A percentile compares a stretch with the other conserved stretches of the same genome.
Evolutionary conservation across 2,113 vertebrate species (phyloP).

Genomic region (Pungitius pungitius): DNA sequence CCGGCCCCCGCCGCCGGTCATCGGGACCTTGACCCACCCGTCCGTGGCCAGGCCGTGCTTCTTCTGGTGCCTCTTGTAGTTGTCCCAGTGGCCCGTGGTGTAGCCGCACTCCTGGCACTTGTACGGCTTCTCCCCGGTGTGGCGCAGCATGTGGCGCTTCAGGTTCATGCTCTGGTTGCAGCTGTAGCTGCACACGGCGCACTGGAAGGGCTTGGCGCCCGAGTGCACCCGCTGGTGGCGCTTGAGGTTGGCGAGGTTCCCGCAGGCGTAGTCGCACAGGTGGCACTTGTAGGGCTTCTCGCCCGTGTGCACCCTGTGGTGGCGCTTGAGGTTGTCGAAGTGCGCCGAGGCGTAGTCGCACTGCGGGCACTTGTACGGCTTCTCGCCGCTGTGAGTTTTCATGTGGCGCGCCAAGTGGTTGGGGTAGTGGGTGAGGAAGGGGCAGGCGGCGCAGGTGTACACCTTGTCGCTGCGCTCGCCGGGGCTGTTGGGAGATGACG

Average conservation of each 20-base stretch:
- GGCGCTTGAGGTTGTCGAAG: slow-evolving; percentile 97
- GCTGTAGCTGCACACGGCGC: slow-evolving; percentile 93
- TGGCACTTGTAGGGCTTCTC: slow-evolving; percentile 94
- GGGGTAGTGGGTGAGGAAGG: slow-evolving; percentile 96
- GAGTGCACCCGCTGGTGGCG: slow-evolving; percentile 96
- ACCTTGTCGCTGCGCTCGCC: slow-evolving; percentile 86
- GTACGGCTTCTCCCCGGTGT: slow-evolving; percentile 95
- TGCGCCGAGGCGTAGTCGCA: slow-evolving; percentile 95
- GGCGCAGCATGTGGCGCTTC: slow-evolving; percentile 96
- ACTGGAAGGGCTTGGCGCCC: slow-evolving; percentile 95
- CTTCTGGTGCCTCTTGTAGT: slow-evolving; percentile 98
- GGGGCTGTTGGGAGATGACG: slow-evolving; percentile 62
- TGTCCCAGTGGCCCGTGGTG: slow-evolving; percentile 98
- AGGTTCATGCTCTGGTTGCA: slow-evolving; percentile 99
- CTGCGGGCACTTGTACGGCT: slow-evolving; percentile 94
- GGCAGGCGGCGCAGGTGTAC: slow-evolving; percentile 91
- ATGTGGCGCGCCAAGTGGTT: slow-evolving; percentile 97
- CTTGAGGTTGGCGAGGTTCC: slow-evolving; percentile 97
- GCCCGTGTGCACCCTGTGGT: slow-evolving; percentile 92
- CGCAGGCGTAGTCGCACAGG: slow-evolving; percentile 94
- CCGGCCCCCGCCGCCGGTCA: slow-evolving; percentile 56
- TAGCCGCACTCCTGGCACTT: slow-evolving; percentile 92
- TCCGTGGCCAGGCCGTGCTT: slow-evolving; percentile 89
- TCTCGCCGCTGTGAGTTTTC: slow-evolving; percentile 98
- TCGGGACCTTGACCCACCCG: slow-evolving; percentile 85